Evolutionary conservation across 30 jellyfish, hydroid and myxozoan species (phyloP), one percentile per base, ranked within the genome.

Genomic region (Rhopilema esculentum): DNA sequence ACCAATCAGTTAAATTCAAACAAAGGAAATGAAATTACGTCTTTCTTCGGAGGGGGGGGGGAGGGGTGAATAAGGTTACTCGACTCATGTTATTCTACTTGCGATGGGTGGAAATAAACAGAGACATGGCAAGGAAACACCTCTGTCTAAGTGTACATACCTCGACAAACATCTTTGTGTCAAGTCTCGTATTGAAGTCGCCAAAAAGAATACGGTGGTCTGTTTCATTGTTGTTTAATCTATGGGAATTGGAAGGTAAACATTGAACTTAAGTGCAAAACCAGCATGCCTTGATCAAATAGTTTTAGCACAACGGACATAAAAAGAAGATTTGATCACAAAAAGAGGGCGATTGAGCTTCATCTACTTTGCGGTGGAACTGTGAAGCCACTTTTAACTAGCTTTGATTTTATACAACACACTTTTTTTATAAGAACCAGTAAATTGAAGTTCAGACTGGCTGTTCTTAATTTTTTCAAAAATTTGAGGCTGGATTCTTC

Each of bases 121-220:
- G 30, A 64, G 74, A 64, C 30, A 64, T 17, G 27, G 17, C 19
- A 25, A 64, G 27, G 74, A 20, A 20, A 64, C 31, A 21, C 31
- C 74, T 64, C 9, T 40, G 57, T 40, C 6, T 2, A 2, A 6
- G 12, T 40, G 57, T 40, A 25, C 92, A 4, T 9, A 94, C 98
- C 94, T 94, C 98, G 28, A 94, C 91, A 52, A 94, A 83, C 1
- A 51, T 85, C 66, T 94, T 94, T 31, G 98, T 89, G 50, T 94
- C 98, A 21, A 94, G 97, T 40, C 98, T 66, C 62, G 87, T 92
- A 85, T 94, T 94, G 75, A 94, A 94, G 75, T 94, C 98, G 8
- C 98, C 98, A 85, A 84, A 94, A 24, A 93, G 19, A 20, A 89
- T 57, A 8, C 85, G 91, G 57, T 86, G 95, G 61, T 83, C 86